Evolutionary conservation across 2,888 invertebrate genomes (phyloP).

Genomic region (Lycia hirtaria): DNA sequence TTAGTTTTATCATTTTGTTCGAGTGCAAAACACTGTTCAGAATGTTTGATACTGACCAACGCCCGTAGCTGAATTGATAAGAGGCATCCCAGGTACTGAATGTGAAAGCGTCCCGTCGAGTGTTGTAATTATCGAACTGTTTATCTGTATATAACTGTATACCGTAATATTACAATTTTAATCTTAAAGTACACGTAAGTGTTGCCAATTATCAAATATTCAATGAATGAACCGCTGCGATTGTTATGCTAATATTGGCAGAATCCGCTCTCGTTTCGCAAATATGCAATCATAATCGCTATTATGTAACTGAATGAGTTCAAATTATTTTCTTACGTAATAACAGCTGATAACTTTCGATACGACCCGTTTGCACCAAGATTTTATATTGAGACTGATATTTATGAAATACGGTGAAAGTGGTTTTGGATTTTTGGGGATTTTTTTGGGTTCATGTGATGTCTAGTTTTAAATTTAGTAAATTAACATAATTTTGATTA

Average conservation of each 20-base stretch:
- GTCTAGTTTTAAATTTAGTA: neutral
- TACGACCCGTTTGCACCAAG: constrained; percentile 22
- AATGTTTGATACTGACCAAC: too few relatives aligned
- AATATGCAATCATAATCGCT: constrained; percentile 36
- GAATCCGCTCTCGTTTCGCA: constrained; percentile 38
- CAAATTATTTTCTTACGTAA: constrained; percentile 38
- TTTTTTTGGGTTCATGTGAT: neutral
- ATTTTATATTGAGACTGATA: constrained; percentile 16
- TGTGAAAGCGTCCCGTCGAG: too few relatives aligned
- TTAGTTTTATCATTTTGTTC: too few relatives aligned
- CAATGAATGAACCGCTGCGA: constrained; percentile 21
- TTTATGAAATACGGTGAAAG: constrained; percentile 29
- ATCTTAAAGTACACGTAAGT: neutral
- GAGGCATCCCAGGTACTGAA: too few relatives aligned
- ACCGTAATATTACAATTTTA: too few relatives aligned
- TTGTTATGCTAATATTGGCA: constrained; percentile 42
- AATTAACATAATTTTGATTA: neutral
- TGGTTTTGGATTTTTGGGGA: constrained; percentile 14
- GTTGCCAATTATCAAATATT: constrained; percentile 10
- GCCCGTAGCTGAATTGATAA: too few relatives aligned
- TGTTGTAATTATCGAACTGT: too few relatives aligned
- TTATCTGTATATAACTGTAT: too few relatives aligned
- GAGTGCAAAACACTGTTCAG: too few relatives aligned
- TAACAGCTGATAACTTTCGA: constrained; percentile 38
- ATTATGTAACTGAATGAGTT: constrained; percentile 38